Base-by-base conservation (phyloP, 2,113 vertebrate species). In the Misgurnus anguillicaudatus region DNA sequence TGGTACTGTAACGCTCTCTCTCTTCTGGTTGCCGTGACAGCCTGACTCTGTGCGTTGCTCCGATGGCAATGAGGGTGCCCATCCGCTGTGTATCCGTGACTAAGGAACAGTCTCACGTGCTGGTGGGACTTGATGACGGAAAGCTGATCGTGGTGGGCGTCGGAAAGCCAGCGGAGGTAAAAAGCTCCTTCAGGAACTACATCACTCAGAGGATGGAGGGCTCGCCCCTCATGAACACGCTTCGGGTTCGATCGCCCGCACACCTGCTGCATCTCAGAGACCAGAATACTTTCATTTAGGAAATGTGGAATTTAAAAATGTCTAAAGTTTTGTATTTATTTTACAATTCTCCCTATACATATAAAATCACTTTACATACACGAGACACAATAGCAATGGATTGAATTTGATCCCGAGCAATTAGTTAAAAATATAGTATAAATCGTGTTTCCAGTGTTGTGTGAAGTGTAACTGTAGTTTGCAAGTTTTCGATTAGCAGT, bases 121-220 rank as follows among this genome's bases (percentile, higher is more conserved):
- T 99, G 73, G 94, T 97, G 82, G 98, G 98, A 62, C 94, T 99
- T 74, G 92, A 96, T 89, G 98, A 99, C 0, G 98, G 98, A 86
- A 98, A 98, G 90, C 91, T 99, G 91, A 99, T 99, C 92, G 91
- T 98, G 82, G 93, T 98, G 79, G 97, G 96, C 81, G 96, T 97
- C 89, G 98, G 98, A 77, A 96, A 96, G 85, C 98, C 96, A 48
- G 93, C 96, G 61, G 97, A 99, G 96, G 98, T 99, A 96, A 98
- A 95, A 90, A 90, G 89, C 87, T 94, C 91, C 24, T 88, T 95
- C 88, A 91, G 90, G 88, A 95, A 94, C 93, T 94, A 95, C 90
- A 90, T 95, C 89, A 94, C 93, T 85, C 87, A 86, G 89, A 92
- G 92, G 87, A 87, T 96, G 89, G 92, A 91, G 91, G 92, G 94